Percentiles rank a stretch among this genome's conserved stretches.
Evolutionary conservation across 92 coral and sea anemone species (phyloP).

Genomic region (Actinostola sp.): DNA sequence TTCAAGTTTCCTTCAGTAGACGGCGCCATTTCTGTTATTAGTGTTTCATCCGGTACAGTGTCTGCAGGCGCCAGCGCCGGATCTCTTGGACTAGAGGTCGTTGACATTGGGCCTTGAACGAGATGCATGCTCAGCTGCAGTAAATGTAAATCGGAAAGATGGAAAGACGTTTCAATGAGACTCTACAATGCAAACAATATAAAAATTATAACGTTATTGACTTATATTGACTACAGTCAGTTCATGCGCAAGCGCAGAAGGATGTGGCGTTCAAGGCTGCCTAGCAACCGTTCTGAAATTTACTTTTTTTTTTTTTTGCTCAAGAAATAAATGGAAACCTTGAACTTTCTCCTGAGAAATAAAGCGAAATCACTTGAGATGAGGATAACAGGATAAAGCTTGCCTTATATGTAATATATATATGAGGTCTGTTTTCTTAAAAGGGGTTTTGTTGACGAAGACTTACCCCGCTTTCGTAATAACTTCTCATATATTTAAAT

Average conservation of each 20-base stretch:
- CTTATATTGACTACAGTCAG: neutral
- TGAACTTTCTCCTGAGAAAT: too few relatives aligned
- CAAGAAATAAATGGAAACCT: too few relatives aligned
- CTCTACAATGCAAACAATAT: constrained; percentile 28
- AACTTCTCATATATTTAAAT: too few relatives aligned
- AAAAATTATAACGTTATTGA: neutral
- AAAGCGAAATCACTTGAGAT: too few relatives aligned
- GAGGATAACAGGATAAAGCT: too few relatives aligned
- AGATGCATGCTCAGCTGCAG: constrained; percentile 73
- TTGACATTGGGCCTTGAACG: constrained; percentile 84
- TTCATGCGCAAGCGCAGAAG: constrained; percentile 28
- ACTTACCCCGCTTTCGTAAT: too few relatives aligned
- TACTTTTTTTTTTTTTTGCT: too few relatives aligned
- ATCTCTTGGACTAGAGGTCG: constrained; percentile 80
- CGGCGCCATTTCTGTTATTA: constrained; percentile 63
- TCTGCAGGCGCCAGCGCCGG: constrained; percentile 21
- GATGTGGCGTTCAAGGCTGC: constrained; percentile 26
- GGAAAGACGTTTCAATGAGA: constrained; percentile 3
- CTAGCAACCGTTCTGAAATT: constrained; percentile 48
- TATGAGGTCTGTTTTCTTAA: too few relatives aligned
- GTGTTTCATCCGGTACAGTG: constrained; percentile 4
- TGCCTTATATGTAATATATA: too few relatives aligned
- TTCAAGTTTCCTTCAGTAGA: constrained; percentile 83
- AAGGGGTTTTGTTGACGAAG: too few relatives aligned
- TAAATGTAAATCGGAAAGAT: constrained; percentile 16